Evolutionary conservation across 92 coral and sea anemone genomes (phyloP), one percentile per base, ranked within the genome.

Genomic region (Bergia puertoricense): DNA sequence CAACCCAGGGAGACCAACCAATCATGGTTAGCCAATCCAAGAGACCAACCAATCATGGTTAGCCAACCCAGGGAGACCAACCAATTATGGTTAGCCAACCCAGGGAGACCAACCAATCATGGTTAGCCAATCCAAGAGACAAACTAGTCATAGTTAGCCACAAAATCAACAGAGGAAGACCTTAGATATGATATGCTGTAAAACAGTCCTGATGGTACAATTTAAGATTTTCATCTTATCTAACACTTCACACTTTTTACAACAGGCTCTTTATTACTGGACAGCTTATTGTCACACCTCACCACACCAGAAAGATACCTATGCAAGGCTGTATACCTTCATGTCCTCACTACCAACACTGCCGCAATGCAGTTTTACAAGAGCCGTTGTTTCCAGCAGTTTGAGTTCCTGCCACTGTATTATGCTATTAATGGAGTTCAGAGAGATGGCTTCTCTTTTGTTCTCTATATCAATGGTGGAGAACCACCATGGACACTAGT

Each of bases 401-500:
- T 95, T 72, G 91, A 95, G 23, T 95, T 88, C 93, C 91, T 97
- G 80, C 99, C 99, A 1, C 80, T 94, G 94, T 97, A 97, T 91
- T 97, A 97, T 79, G 93, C 99, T 38, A 97, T 97, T 66, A 92
- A 94, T 90, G 99, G 99, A 20, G 78, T 82, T 18, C 98, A 97
- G 71, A 89, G 92, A 44, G 98, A 97, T 91, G 99, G 99, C 6
- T 95, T 89, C 86, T 90, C 95, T 10, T 97, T 95, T 92, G 98
- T 95, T 38, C 86, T 97, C 79, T 97, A 97, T 50, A 93, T 97
- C 80, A 97, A 97, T 92, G 99, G 99, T 50, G 99, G 98, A 6
- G 95, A 96, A 85, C 99, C 99, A 38, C 99, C 99, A 1, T 95
- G 99, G 99, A 97, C 99, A 23, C 87, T 97, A 80, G 85, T 91